Conservation (phyloP, 2,113 vertebrate genomes). For the Micromys minutus region DNA sequence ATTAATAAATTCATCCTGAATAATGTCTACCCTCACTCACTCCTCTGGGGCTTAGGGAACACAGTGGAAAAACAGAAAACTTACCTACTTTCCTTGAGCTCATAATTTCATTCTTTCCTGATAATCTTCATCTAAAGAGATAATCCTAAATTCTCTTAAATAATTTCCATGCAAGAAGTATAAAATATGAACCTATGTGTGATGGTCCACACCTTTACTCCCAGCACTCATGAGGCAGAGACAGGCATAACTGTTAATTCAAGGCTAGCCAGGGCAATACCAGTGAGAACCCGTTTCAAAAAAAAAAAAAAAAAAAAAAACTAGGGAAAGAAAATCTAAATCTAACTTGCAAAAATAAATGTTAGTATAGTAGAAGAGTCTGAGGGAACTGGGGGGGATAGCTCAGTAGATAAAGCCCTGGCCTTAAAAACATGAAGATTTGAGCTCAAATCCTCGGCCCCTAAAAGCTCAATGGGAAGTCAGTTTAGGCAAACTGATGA, state of each 20-base stretch:
- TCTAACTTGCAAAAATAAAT: not conserved
- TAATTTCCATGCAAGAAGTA: constrained; percentile 5
- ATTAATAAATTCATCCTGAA: not conserved
- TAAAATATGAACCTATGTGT: not conserved
- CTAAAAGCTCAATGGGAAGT: not conserved
- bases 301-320: too few relatives aligned
- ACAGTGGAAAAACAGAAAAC: not conserved
- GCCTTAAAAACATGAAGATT: not conserved
- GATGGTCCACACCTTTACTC: not conserved
- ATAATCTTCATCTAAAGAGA: not conserved
- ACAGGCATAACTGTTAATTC: not conserved
- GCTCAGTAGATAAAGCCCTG: not conserved
- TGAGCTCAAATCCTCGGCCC: not conserved
- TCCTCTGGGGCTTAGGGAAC: not conserved
- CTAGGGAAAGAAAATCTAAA: not conserved
- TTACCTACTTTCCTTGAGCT: not conserved
- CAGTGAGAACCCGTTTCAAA: not conserved
- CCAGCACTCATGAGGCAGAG: not conserved
- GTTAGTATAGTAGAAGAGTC: not conserved
- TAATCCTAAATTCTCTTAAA: constrained; percentile 14
- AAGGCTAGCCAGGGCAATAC: not conserved
- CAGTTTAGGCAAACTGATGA: not conserved
- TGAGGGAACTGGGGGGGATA: too few relatives aligned
- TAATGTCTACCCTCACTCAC: not conserved
- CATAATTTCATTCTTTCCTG: not conserved